Conservation (phyloP, 2,113 vertebrate species). For the Oplegnathus fasciatus region DNA sequence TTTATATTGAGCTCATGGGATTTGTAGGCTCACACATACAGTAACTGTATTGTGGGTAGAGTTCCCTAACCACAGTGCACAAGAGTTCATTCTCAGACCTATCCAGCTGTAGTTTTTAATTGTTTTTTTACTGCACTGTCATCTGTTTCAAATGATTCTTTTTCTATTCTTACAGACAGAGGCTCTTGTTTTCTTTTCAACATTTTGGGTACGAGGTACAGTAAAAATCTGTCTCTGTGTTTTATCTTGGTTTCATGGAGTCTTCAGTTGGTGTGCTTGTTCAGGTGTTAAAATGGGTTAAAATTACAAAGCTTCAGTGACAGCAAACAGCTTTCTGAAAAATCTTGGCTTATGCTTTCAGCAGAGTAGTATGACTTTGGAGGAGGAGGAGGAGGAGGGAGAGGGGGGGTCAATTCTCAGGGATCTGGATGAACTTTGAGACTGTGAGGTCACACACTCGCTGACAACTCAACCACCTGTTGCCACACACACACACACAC, state of each 20-base stretch:
- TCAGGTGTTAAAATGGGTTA: constrained; percentile 11
- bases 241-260: constrained; percentile 7
- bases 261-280: neutral
- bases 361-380: constrained; percentile 23
- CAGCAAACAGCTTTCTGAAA: constrained; percentile 7
- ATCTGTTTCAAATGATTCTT: neutral
- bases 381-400: neutral
- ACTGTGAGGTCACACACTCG: constrained; percentile 70
- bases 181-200: constrained; percentile 1
- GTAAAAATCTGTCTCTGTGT: neutral
- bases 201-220: neutral
- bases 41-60: neutral
- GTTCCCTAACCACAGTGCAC: neutral
- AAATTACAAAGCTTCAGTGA: constrained; percentile 8
- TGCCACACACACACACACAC: constrained; percentile 34
- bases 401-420: constrained; percentile 52
- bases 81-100: neutral
- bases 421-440: constrained; percentile 73
- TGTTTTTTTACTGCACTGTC: neutral
- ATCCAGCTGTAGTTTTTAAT: neutral
- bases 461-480: constrained; percentile 77
- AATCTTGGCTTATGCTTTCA: constrained; percentile 14
- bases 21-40: neutral
- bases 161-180: neutral
- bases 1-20: neutral